Base-by-base conservation (phyloP, 2,113 vertebrate genomes). In the Urocynchramus pylzowi region DNA sequence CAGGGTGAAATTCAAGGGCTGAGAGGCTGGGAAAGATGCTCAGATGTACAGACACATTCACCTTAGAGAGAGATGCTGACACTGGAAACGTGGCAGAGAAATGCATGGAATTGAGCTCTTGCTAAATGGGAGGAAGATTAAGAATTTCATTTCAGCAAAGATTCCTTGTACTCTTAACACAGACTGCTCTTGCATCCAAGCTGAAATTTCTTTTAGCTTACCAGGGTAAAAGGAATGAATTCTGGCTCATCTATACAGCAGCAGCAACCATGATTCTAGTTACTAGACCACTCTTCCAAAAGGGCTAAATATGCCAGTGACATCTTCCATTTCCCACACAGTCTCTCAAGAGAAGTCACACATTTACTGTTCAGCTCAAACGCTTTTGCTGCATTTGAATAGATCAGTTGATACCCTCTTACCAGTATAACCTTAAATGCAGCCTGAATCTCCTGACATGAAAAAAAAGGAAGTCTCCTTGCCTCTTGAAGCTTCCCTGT, bases 261-360 rank as follows among this genome's bases (percentile, higher is more conserved):
- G 57, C 9, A 13, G 52, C 35, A 49, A 63, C 78, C 60, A 53
- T 68, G 12, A 82, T 82, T 74, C 60, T 87, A 59, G 75, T 94
- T 77, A 96, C 64, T 39, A 75, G 47, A 31, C 16, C 39, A 44
- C 64, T 93, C 50, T 93, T 94, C 44, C 89, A 65, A 67, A 89
- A 73, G 74, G 64, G 65, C 77, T 60, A 87, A 71, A 89, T 47
- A 91, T 31, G 59, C 42, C 54, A 70, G 11, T 8, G 10, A 86
- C 54, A 89, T 27, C 75, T 93, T 95, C 70, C 42, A 79, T 75
- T 96, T 97, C 68, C 39, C 70, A 78, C 61, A 49, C 8, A 54
- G 35, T 54, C 64, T 94, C 84, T 69, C 64, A 88, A 60, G 71
- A 96, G 93, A 97, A 87, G 59, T 70, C 82, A 92, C 42, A 60